phyloP scores from a whole-genome alignment of 2,888 invertebrate species.

The Monopis laevigella region DNA sequence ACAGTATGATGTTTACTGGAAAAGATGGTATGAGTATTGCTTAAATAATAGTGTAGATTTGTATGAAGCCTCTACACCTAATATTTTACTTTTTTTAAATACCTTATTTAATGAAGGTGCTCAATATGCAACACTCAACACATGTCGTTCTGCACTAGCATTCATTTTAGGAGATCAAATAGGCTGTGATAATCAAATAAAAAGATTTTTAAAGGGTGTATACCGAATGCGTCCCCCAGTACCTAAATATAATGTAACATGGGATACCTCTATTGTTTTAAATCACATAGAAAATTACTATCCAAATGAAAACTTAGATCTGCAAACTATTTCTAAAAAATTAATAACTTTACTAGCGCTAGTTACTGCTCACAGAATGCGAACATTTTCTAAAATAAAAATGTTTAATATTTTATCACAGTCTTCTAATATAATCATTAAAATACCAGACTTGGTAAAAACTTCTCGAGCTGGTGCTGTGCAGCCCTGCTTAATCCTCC shows the following conservation, averaged over 20 bases:
- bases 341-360: conserved; percentile 21
- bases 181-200: conserved; percentile 11
- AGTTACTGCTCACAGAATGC: conserved; percentile 18
- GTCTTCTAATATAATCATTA: conserved; percentile 7
- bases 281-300: conserved; percentile 15
- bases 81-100: conserved; percentile 13
- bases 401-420: conserved; percentile 15
- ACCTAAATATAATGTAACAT: conserved; percentile 23
- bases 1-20: conserved; percentile 14
- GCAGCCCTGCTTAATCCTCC: conserved; percentile 17
- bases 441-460: conserved; percentile 14
- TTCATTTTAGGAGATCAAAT: conserved; percentile 13
- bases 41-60: conserved; percentile 1
- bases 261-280: conserved; percentile 23
- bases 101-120: conserved; percentile 14
- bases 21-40: conserved; percentile 7
- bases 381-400: conserved; percentile 20
- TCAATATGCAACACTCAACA: conserved; percentile 16
- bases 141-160: conserved; percentile 16
- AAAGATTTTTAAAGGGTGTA: conserved; percentile 17
- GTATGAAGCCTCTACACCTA: conserved; percentile 2
- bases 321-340: conserved; percentile 21
- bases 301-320: conserved; percentile 5
- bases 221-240: conserved; percentile 15
- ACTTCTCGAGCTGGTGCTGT: conserved; percentile 11